Evolutionary conservation across 2,888 invertebrate species (phyloP).

Genomic region (Entomobrya proxima): DNA sequence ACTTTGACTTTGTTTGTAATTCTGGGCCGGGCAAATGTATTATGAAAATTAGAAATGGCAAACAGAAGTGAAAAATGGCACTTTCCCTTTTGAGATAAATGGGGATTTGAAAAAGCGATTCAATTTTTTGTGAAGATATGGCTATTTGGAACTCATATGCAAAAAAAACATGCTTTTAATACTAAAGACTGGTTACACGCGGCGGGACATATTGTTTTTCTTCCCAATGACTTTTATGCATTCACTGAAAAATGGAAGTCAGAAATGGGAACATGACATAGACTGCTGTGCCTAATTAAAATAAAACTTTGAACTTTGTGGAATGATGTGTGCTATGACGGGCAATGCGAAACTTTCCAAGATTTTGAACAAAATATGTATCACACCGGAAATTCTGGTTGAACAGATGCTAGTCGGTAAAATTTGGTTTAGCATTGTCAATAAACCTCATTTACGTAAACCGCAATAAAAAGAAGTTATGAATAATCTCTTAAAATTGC

Average conservation of each 20-base stretch:
- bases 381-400: no score
- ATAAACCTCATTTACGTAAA: no score
- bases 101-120: not conserved
- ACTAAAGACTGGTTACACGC: no score
- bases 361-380: no score
- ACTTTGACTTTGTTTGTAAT: not conserved
- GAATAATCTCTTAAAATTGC: no score
- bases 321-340: no score
- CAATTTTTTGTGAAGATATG: not conserved
- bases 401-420: no score
- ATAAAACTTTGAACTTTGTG: slow-evolving; percentile 39
- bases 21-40: not conserved
- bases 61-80: not conserved
- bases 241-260: slow-evolving; percentile 36
- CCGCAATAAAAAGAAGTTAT: no score
- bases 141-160: not conserved
- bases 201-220: slow-evolving; percentile 26
- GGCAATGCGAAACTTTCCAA: no score
- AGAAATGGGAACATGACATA: slow-evolving; percentile 23
- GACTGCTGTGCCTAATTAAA: slow-evolving; percentile 38
- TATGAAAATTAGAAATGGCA: not conserved
- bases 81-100: not conserved
- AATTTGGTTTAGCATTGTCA: no score
- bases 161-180: no score
- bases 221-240: slow-evolving; percentile 18